Percentiles rank a stretch among this genome's conserved stretches.
phyloP scores from a whole-genome alignment of 2,113 vertebrate species.

The Crotalus viridis region DNA sequence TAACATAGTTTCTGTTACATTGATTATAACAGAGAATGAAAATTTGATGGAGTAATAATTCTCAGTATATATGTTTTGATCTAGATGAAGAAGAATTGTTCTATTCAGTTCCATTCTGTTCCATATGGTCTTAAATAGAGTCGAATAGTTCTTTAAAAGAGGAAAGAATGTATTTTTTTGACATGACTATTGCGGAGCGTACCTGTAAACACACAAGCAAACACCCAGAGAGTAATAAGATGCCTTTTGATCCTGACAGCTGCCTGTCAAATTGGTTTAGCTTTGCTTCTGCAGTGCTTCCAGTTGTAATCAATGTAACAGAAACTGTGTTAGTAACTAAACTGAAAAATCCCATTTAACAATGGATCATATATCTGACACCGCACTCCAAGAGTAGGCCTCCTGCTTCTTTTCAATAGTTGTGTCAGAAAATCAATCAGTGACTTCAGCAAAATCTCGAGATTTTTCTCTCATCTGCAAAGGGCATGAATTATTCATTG shows the following conservation, averaged over 20 bases:
- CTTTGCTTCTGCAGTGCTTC: neutral
- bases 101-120: neutral
- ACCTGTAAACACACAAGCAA: neutral
- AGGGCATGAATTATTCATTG: slow-evolving; percentile 79
- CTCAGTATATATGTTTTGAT: neutral
- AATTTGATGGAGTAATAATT: neutral
- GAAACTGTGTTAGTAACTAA: slow-evolving; percentile 14
- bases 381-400: slow-evolving; percentile 22
- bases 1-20: slow-evolving; percentile 24
- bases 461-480: slow-evolving; percentile 63
- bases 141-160: neutral
- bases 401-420: slow-evolving; percentile 56
- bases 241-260: neutral
- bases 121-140: neutral
- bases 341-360: slow-evolving; percentile 27
- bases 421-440: slow-evolving; percentile 92
- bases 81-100: neutral
- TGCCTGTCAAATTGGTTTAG: neutral
- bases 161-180: neutral
- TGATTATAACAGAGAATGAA: slow-evolving; percentile 10
- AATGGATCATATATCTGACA: slow-evolving; percentile 18
- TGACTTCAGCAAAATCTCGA: slow-evolving; percentile 73
- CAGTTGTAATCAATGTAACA: slow-evolving; percentile 4
- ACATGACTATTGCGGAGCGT: neutral
- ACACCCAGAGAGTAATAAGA: neutral